Evolutionary conservation across 2,797 vertebrate genomes (phyloP).

Genomic region (Tolypeutes matacus): DNA sequence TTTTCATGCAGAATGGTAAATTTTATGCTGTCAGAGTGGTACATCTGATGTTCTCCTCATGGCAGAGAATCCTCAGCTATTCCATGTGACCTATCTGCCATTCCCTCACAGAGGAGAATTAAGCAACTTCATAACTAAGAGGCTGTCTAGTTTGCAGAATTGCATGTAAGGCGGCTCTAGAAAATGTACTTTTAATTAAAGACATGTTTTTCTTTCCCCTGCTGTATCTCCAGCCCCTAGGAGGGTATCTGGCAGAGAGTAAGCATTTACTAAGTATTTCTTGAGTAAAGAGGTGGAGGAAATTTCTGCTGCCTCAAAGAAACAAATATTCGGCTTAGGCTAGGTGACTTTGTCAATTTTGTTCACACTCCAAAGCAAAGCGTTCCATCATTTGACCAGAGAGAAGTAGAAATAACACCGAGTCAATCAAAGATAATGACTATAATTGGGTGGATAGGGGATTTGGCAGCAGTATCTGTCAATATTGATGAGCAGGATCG

Average conservation of each 20-base stretch:
- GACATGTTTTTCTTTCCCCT: not conserved
- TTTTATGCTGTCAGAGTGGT: not conserved
- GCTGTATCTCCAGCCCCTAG: not conserved
- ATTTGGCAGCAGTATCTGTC: not conserved
- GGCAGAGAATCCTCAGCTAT: not conserved
- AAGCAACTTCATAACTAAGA: slow-evolving; percentile 7
- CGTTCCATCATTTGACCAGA: slow-evolving; percentile 1
- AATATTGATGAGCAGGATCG: not conserved
- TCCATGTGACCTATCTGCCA: not conserved
- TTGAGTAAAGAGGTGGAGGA: not conserved
- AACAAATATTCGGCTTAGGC: not conserved
- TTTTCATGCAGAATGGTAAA: not conserved
- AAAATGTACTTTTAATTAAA: slow-evolving; percentile 39
- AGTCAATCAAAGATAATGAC: not conserved
- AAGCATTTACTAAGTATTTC: slow-evolving; percentile 26
- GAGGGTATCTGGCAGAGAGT: slow-evolving; percentile 7
- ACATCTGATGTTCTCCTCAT: not conserved
- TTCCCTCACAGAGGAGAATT: not conserved
- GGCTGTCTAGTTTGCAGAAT: not conserved
- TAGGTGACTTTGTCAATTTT: slow-evolving; percentile 31
- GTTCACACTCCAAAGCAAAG: slow-evolving; percentile 42
- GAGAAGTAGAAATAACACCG: not conserved
- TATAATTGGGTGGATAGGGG: not conserved
- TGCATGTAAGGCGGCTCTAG: not conserved
- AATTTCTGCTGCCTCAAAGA: not conserved